Conservation (phyloP, 92 coral and sea anemone genomes). For the Chrysogorgia sp. region DNA sequence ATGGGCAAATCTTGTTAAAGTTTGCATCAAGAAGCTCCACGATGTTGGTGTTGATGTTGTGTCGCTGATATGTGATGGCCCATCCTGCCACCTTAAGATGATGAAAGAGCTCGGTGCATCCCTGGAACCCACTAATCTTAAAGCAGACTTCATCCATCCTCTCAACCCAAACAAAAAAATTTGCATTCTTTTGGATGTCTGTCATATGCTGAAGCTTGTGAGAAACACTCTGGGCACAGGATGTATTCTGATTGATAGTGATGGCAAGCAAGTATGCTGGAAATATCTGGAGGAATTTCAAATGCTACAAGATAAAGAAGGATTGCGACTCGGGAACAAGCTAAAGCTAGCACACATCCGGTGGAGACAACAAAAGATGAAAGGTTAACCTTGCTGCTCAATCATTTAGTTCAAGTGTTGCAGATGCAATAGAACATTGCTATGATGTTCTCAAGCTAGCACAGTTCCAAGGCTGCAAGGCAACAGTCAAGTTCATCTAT, state of each 20-base stretch:
- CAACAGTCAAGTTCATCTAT: constrained; percentile 15
- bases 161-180: constrained; percentile 2
- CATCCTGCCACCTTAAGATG: constrained; percentile 2
- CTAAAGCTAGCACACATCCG: constrained; percentile 20
- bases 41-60: constrained; percentile 26
- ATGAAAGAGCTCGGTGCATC: constrained; percentile 13
- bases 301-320: constrained; percentile 9
- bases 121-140: background rate
- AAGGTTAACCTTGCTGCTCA: constrained; percentile 31
- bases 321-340: constrained; percentile 30
- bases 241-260: background rate
- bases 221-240: constrained; percentile 26
- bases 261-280: constrained; percentile 15
- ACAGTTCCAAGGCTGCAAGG: constrained; percentile 26
- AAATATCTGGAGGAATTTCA: constrained; percentile 3
- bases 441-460: background rate
- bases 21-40: constrained; percentile 13
- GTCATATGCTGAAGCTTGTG: background rate
- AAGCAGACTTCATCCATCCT: constrained; percentile 29
- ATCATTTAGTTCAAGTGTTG: constrained; percentile 21
- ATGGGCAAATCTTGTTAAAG: constrained; percentile 10
- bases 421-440: constrained; percentile 27
- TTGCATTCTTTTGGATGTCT: background rate
- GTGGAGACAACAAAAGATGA: constrained; percentile 37
- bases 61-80: constrained; percentile 21